Conservation (phyloP, 2,797 vertebrate genomes). For the Peromyscus nudipes region DNA sequence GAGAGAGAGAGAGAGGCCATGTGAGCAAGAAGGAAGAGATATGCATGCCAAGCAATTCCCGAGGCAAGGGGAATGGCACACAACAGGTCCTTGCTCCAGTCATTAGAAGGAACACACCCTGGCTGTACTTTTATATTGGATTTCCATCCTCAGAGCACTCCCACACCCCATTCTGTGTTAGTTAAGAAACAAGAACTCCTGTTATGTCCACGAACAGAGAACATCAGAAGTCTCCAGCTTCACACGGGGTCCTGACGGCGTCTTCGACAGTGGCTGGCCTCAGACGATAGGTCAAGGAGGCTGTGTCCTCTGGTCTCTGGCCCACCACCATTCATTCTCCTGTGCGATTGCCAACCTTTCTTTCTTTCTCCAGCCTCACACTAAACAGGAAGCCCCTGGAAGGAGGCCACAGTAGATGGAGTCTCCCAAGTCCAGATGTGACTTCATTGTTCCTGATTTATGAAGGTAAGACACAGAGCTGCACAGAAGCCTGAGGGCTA, state of each 20-base stretch:
- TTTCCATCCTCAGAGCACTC: background rate
- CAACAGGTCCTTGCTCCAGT: background rate
- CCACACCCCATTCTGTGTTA: background rate
- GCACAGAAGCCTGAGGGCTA: background rate
- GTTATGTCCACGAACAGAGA: background rate
- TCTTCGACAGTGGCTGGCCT: background rate
- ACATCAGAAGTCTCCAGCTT: fast-evolving
- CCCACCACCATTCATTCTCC: too few relatives aligned
- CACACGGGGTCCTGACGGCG: too few relatives aligned
- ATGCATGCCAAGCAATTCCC: background rate
- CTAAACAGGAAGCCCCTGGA: background rate
- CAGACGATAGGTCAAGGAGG: too few relatives aligned
- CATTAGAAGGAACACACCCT: background rate
- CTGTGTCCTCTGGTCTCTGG: background rate
- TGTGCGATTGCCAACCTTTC: background rate
- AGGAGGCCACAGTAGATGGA: background rate
- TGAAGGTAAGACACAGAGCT: background rate
- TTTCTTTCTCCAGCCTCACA: background rate
- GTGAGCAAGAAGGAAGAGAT: background rate
- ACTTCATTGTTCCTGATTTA: background rate
- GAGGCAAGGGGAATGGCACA: background rate
- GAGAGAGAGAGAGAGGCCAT: too few relatives aligned
- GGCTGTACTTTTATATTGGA: background rate
- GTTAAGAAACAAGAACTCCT: background rate
- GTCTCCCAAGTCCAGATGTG: background rate